phyloP scores from a whole-genome alignment of 2,797 vertebrate genomes.

The Enteromius viviparus region DNA sequence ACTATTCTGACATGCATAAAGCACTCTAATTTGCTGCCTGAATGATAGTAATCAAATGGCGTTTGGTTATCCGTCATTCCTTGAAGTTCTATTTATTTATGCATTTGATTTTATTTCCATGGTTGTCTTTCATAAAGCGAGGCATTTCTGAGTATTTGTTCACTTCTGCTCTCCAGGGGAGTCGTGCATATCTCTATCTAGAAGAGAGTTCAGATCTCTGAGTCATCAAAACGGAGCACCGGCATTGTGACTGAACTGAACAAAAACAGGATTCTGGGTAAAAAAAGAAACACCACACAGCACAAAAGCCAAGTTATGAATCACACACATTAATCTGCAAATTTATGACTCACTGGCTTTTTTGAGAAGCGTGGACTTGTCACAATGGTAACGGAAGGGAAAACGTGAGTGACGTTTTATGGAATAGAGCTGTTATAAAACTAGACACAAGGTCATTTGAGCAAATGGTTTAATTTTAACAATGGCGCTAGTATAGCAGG shows the following conservation, averaged over 20 bases:
- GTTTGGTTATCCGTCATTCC: conserved; percentile 1
- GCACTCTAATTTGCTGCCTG: background rate
- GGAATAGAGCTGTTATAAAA: conserved; percentile 7
- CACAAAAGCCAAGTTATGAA: conserved; percentile 49
- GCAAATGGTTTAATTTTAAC: background rate
- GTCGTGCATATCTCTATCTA: background rate
- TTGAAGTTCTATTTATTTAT: conserved; percentile 9
- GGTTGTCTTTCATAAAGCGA: background rate
- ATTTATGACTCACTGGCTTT: conserved; percentile 26
- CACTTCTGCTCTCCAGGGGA: conserved; percentile 8
- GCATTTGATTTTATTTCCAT: background rate
- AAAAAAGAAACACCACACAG: conserved; percentile 57
- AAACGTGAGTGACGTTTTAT: background rate
- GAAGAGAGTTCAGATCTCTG: conserved; percentile 34
- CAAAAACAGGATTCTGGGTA: conserved; percentile 60
- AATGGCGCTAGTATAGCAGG: background rate
- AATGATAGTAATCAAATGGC: background rate
- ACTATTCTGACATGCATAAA: conserved; percentile 16
- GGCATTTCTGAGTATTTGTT: background rate
- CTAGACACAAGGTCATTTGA: background rate
- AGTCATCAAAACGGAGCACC: conserved; percentile 36
- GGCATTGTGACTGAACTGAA: conserved; percentile 43
- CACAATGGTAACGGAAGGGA: background rate
- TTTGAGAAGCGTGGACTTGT: conserved; percentile 16
- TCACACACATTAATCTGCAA: conserved; percentile 52